Percentiles rank a stretch among this genome's conserved stretches.
Conservation (phyloP, 1,140 invertebrate species). For the Neuroterus valhalla region DNA sequence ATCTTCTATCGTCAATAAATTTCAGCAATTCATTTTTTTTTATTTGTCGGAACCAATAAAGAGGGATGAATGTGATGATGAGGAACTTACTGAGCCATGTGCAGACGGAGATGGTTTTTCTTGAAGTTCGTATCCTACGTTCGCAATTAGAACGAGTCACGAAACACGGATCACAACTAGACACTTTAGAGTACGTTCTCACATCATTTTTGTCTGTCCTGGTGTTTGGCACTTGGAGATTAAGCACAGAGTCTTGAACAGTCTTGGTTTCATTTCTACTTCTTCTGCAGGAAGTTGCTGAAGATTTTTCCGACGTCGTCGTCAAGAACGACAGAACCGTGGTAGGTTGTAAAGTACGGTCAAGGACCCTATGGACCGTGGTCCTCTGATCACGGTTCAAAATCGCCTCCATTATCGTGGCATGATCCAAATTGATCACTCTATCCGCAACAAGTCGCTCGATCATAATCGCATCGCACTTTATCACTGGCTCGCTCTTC, state of each 20-base stretch:
- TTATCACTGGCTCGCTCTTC: slow-evolving; percentile 39
- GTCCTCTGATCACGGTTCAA: slow-evolving; percentile 69
- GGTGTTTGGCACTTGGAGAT: slow-evolving; percentile 23
- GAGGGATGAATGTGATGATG: neutral
- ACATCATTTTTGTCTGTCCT: slow-evolving; percentile 22
- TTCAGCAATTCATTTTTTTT: neutral
- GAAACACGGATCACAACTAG: slow-evolving; percentile 49
- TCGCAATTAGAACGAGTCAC: slow-evolving; percentile 37
- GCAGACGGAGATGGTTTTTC: slow-evolving; percentile 49
- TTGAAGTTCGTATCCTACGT: slow-evolving; percentile 43
- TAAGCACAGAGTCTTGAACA: slow-evolving; percentile 23
- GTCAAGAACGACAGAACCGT: slow-evolving; percentile 26
- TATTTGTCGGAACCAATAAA: neutral
- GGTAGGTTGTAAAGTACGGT: slow-evolving; percentile 35
- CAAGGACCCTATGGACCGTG: slow-evolving; percentile 64
- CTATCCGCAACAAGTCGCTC: slow-evolving; percentile 43
- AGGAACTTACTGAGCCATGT: slow-evolving; percentile 71
- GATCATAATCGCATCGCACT: slow-evolving; percentile 57
- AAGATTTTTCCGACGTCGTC: slow-evolving; percentile 7
- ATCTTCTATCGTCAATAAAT: slow-evolving; percentile 3
- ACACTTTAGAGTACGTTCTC: slow-evolving; percentile 45
- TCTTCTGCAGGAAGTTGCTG: slow-evolving; percentile 10
- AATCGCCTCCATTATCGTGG: slow-evolving; percentile 62
- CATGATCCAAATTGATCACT: slow-evolving; percentile 32
- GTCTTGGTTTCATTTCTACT: neutral